phyloP scores from a whole-genome alignment of 1,140 invertebrate genomes.

The Uloborus diversus region DNA sequence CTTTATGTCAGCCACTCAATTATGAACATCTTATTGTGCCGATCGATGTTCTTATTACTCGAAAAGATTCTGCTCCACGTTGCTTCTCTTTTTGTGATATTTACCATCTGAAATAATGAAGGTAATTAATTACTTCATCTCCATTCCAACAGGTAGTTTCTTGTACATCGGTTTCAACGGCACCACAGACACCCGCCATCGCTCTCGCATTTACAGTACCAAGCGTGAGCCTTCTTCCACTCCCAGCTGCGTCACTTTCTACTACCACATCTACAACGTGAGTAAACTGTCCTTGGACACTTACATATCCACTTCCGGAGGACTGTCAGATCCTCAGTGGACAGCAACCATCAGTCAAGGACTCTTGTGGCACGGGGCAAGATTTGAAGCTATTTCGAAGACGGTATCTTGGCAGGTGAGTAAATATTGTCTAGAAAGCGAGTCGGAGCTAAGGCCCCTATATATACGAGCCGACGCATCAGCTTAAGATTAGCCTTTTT shows the following conservation, averaged over 20 bases:
- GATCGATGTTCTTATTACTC: too few species aligned
- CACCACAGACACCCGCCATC: background rate
- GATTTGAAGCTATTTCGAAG: conserved; percentile 13
- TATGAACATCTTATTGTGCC: too few species aligned
- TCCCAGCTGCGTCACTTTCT: conserved; percentile 36
- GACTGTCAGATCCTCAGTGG: conserved; percentile 51
- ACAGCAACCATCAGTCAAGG: conserved; percentile 15
- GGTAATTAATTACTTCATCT: too few species aligned
- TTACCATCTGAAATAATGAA: too few species aligned
- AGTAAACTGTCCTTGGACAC: conserved; percentile 16
- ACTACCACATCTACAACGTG: conserved; percentile 48
- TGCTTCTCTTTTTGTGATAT: too few species aligned
- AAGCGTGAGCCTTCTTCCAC: background rate
- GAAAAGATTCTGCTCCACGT: too few species aligned
- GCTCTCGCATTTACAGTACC: conserved; percentile 23
- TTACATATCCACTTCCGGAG: conserved; percentile 15
- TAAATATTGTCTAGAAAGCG: too few species aligned
- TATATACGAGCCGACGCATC: too few species aligned
- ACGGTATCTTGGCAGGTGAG: conserved; percentile 44
- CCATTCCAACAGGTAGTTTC: conserved; percentile 41
- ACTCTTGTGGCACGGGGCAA: conserved; percentile 42
- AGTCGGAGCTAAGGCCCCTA: too few species aligned
- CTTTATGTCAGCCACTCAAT: too few species aligned
- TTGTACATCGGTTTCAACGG: conserved; percentile 35
- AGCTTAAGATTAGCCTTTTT: too few species aligned